Evolutionary conservation across 2,113 vertebrate genomes (phyloP).

Genomic region (Gorilla gorilla): DNA sequence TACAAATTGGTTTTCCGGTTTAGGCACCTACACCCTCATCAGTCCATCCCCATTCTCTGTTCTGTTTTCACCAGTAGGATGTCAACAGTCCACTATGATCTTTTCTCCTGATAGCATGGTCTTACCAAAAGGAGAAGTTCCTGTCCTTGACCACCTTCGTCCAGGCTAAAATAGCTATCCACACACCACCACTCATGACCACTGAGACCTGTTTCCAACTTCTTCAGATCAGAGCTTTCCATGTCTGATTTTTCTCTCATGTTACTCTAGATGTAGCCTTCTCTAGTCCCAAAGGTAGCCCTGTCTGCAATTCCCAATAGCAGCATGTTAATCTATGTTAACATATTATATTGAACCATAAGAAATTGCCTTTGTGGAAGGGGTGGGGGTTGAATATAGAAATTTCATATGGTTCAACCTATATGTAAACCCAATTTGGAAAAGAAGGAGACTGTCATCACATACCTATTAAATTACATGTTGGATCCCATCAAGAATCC

Average conservation of each 20-base stretch:
- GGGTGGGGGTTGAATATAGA: not conserved
- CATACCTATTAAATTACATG: not conserved
- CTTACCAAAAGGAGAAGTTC: not conserved
- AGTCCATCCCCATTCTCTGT: not conserved
- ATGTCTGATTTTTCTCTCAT: not conserved
- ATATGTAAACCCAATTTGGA: not conserved
- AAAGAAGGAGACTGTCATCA: not conserved
- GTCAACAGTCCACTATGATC: not conserved
- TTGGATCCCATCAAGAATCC: not conserved
- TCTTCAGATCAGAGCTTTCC: not conserved
- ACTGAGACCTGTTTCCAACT: not conserved
- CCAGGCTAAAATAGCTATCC: not conserved
- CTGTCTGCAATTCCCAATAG: not conserved
- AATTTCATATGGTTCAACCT: not conserved
- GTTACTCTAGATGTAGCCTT: not conserved
- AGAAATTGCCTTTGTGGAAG: not conserved
- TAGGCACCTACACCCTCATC: not conserved
- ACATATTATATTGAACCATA: not conserved
- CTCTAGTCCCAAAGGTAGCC: not conserved
- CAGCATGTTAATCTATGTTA: not conserved
- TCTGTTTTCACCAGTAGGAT: not conserved
- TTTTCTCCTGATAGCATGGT: not conserved
- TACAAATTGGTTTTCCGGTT: not conserved
- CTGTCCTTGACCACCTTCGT: not conserved
- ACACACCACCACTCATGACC: not conserved